Evolutionary conservation across 2,888 invertebrate species (phyloP).

Genomic region (Megastigmus dorsalis): DNA sequence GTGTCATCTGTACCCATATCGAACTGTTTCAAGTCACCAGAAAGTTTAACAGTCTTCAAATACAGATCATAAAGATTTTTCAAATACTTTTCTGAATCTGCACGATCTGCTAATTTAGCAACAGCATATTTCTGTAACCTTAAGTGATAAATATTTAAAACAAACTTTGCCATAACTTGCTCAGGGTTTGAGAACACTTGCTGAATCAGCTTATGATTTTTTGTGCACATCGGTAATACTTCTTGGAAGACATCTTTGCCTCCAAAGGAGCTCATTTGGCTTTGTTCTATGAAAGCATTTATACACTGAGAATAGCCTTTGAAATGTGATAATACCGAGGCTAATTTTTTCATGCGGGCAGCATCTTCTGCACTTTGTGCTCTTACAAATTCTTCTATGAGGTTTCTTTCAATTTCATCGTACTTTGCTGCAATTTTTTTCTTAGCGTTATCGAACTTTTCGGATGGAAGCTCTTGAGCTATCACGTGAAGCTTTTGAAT

Average conservation of each 20-base stretch:
- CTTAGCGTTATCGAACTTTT: constrained; percentile 89
- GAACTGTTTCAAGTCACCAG: constrained; percentile 82
- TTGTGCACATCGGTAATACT: constrained; percentile 91
- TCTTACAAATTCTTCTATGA: constrained; percentile 95
- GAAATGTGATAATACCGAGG: constrained; percentile 93
- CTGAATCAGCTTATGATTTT: constrained; percentile 88
- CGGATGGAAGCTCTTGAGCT: constrained; percentile 93
- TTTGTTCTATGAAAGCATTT: constrained; percentile 97
- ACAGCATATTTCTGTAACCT: constrained; percentile 91
- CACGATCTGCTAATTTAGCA: constrained; percentile 86
- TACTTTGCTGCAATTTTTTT: constrained; percentile 92
- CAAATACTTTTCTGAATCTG: constrained; percentile 91
- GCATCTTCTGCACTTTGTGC: constrained; percentile 91
- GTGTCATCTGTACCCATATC: constrained; percentile 88
- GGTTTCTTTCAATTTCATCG: constrained; percentile 89
- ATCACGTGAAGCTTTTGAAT: constrained; percentile 97
- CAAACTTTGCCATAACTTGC: constrained; percentile 98
- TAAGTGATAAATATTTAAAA: constrained; percentile 94
- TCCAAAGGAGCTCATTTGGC: constrained; percentile 91
- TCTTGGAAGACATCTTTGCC: constrained; percentile 94
- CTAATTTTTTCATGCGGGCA: constrained; percentile 93
- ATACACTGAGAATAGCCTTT: constrained; percentile 97
- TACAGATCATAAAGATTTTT: constrained; percentile 92
- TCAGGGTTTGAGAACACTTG: constrained; percentile 96
- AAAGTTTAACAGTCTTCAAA: constrained; percentile 87